phyloP scores from a whole-genome alignment of 2,113 vertebrate genomes.

The Dasypus novemcinctus region DNA sequence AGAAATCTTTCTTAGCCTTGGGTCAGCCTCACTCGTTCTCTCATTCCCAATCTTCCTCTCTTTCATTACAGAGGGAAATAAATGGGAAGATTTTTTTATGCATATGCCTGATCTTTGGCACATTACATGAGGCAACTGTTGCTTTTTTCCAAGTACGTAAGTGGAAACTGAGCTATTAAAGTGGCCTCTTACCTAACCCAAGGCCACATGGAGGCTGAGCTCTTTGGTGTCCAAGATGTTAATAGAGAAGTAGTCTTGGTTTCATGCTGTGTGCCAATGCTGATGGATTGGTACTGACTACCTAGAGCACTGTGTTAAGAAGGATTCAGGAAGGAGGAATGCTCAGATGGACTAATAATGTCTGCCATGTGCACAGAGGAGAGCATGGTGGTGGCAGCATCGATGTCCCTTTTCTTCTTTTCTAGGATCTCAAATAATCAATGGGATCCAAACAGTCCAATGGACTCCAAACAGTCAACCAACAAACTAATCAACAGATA shows the following conservation, averaged over 20 bases:
- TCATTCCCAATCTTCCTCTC: background rate
- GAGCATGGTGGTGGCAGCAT: background rate
- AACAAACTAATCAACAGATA: background rate
- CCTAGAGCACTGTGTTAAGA: background rate
- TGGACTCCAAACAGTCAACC: background rate
- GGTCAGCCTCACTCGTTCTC: background rate
- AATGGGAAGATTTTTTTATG: background rate
- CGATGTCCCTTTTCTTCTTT: background rate
- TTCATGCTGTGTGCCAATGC: background rate
- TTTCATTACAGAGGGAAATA: background rate
- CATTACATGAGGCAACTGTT: background rate
- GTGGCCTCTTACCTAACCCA: background rate
- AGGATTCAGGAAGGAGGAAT: background rate
- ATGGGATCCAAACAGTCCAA: too few species aligned
- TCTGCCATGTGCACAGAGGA: background rate
- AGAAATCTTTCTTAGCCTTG: background rate
- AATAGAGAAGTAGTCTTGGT: background rate
- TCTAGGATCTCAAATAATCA: background rate
- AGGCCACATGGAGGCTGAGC: background rate
- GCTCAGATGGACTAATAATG: background rate
- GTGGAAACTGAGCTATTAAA: background rate
- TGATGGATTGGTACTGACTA: background rate
- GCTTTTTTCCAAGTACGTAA: background rate
- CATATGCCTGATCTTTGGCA: background rate
- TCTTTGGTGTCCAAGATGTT: background rate